Evolutionary conservation across 2,113 vertebrate genomes (phyloP), one percentile per base, ranked within the genome.

Genomic region (Poeciliopsis occidentalis): DNA sequence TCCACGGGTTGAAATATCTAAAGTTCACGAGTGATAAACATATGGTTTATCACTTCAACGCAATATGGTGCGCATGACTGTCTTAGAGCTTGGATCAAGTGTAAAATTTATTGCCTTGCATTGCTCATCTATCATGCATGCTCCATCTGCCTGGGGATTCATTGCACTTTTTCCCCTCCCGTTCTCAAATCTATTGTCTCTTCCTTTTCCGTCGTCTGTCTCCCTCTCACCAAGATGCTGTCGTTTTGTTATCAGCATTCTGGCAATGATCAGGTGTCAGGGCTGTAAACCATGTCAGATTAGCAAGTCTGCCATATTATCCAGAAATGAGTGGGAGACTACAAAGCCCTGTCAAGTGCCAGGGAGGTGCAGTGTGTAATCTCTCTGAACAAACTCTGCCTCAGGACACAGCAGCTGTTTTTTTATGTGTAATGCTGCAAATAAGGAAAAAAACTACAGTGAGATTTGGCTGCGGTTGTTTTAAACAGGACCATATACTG

Each of bases 381-480:
- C 83, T 93, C 80, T 83, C 70, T 87, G 90, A 76, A 85, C 88
- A 88, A 85, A 91, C 81, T 83, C 73, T 76, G 88, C 89, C 74
- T 75, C 72, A 76, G 82, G 90, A 78, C 74, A 69, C 24, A 30
- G 81, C 79, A 88, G 85, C 85, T 87, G 87, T 60, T 60, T 34
- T 60, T 71, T 47, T 78, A 69, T 39, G 44, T 78, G 60, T 75
- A 64, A 60, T 2, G 37, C 44, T 54, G 67, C 63, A 70, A 57
- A 83, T 66, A 63, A 30, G 57, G 2, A 71, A 34, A 62, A 29
- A 60, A 69, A 79, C 37, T 61, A 60, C 5, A 73, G 57, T 67
- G 44, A 60, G 15, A 63, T 57, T 64, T 24, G n/a, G 4, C 27
- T 73, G 17, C 64, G 30, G 11, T 54, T 44, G 17, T 47, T 79